phyloP scores from a whole-genome alignment of 2,888 invertebrate genomes.

The Seladonia tumulorum region DNA sequence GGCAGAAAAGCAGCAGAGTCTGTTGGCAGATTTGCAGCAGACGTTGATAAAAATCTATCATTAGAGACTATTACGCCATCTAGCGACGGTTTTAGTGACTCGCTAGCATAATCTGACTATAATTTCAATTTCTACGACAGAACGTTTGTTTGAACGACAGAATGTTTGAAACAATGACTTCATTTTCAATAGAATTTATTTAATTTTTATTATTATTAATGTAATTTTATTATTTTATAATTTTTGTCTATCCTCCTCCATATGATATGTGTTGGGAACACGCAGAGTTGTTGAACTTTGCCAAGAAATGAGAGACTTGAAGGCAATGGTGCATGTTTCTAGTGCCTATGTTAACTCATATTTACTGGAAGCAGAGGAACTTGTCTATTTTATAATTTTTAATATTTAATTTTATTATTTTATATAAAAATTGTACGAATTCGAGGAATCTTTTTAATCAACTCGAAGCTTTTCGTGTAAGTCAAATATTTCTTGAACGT shows the following conservation, averaged over 20 bases:
- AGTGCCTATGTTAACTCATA: constrained; percentile 97
- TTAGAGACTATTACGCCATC: neutral
- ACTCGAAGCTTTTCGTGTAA: neutral
- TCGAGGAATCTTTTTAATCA: neutral
- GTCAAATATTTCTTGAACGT: neutral
- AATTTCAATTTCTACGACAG: no score
- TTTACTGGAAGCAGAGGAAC: constrained; percentile 89
- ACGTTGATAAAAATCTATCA: neutral
- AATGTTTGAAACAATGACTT: neutral
- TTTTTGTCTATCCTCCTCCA: no score
- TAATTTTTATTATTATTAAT: no score
- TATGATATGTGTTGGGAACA: constrained; percentile 94
- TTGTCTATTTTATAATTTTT: no score
- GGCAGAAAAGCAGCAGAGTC: neutral
- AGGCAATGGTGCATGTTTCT: constrained; percentile 95
- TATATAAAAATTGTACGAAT: neutral
- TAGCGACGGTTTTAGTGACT: no score
- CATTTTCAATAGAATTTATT: neutral
- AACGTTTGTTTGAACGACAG: no score
- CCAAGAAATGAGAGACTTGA: constrained; percentile 90
- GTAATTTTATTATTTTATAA: no score
- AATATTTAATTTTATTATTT: no score
- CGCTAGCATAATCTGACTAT: no score
- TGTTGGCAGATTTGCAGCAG: neutral
- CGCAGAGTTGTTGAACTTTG: constrained; percentile 92